Base-by-base conservation (phyloP, 2,797 vertebrate species). In the Dromococcyx pavoninus region DNA sequence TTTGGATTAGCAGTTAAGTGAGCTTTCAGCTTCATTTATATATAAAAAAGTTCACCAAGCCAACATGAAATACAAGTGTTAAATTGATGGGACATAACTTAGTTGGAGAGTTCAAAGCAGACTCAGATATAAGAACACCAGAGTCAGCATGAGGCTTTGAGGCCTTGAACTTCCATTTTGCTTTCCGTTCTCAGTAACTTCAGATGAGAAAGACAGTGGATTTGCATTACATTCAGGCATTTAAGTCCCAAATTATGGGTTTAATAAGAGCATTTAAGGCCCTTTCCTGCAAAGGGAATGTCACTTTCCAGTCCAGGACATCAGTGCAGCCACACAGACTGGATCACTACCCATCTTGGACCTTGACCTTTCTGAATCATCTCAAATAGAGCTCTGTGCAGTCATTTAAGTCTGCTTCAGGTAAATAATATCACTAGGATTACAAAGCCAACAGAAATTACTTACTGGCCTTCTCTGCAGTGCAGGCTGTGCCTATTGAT, bases 171-270 rank as follows among this genome's bases (percentile, higher is more conserved):
- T 91, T 69, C 33, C 11, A 57, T 73, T 89, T 75, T 30, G 23
- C 79, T n/a, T 81, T 72, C 54, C 79, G 41, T n/a, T 65, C 41
- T 32, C 27, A 15, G 44, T 80, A 60, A 71, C 39, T 96, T 80
- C 61, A 82, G 53, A 76, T 10, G 17, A 89, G 53, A 64, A 66
- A 64, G 32, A 23, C 66, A 25, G 23, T 1, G 2, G 54, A 88
- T 93, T 92, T 94, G 85, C 89, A 91, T 94, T 85, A 44, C 37
- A 15, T 88, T 62, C 43, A 23, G 32, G 44, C 69, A 54, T 43
- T 43, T 2, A 12, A 92, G 35, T 75, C 73, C 25, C 73, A 93
- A 91, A 95, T 86, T 72, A 90, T 1, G 24, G 46, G n/a, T 91
- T 86, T 88, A 84, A 28, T 65, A 69, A 58, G 37, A 77, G 43